Evolutionary conservation across 2,113 vertebrate genomes (phyloP), one percentile per base, ranked within the genome.

Genomic region (Albula goreensis): DNA sequence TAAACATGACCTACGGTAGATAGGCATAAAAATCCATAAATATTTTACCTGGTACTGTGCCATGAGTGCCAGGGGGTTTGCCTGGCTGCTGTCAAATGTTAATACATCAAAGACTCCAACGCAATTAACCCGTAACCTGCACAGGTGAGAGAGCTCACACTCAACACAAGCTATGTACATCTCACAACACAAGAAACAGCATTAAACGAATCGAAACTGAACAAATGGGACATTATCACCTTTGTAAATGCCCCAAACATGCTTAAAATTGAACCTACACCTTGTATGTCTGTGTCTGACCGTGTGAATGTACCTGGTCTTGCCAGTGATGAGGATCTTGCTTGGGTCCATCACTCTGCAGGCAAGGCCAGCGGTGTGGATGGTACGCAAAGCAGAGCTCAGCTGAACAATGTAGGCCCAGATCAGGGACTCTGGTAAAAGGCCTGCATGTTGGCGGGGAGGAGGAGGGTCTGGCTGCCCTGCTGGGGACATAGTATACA

Each of bases 401-500:
- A 99, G 95, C 88, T 99, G 98, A 87, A 99, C 98, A 3, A 99
- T 98, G 85, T 99, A 99, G 0, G 98, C 98, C 98, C 98, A 99
- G 90, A 99, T 99, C 84, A 99, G 96, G 83, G 98, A 99, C 89
- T 99, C 98, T 0, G 98, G 98, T 80, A 99, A 95, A 87, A 99
- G 94, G 5, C 98, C 98, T 0, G 98, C 98, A 10, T 99, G 98
- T 91, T 99, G 98, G 86, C 98, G 96, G 22, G 98, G 98, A 19
- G 97, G 94, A 1, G 98, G 98, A 15, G 97, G 98, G 89, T 99
- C 98, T 0, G 98, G 98, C 87, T 99, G 98, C 79, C 98, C 98
- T 99, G 90, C 80, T 78, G 19, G 25, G 50, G 82, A 82, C 57
- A 79, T 31, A n/a, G 80, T 17, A 56, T 10, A 51, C 19, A 25